Evolutionary conservation across 2,888 invertebrate genomes (phyloP), one percentile per base, ranked within the genome.

Genomic region (Tipula confusa): DNA sequence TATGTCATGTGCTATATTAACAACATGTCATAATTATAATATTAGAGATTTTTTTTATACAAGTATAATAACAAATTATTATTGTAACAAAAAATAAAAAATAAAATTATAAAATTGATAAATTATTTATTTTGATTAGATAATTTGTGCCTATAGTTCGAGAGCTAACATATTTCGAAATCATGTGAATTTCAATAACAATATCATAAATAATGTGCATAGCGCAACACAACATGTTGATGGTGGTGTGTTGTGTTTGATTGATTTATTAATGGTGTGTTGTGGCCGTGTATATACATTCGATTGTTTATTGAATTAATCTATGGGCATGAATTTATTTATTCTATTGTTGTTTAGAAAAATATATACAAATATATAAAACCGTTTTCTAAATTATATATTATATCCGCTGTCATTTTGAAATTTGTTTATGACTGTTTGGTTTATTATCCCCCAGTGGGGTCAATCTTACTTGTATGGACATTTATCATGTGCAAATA

Each of bases 71-170:
- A 64, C 48, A 48, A 48, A 64, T 24, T 64, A 24, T 64, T 64
- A 15, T n/a, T n/a, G n/a, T n/a, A n/a, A n/a, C n/a, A n/a, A n/a
- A n/a, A n/a, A n/a, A n/a, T n/a, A n/a, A n/a, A n/a, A n/a, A n/a
- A 36, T 36, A 36, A 36, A 33, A 33, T 5, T 33, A 38, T 18
- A 24, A 64, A 64, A 64, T 64, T 64, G 64, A 64, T 64, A 64
- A 64, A 64, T 64, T 64, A 64, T 64, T 64, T 64, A 64, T 64
- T 64, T 64, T 64, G 64, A 64, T 64, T 64, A 24, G 64, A 64
- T 64, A 64, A 64, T 64, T 64, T 64, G 64, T 64, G 24, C 64
- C 24, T 64, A 11, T 18, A 15, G 15, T 43, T 43, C 4, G 15
- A 43, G 15, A 43, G 18, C 24, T 64, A 2, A 0, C 9, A 38